These are phyloP conservation scores for Hylaeus anthracinus DNA, from an alignment of 1,140 invertebrate genomes.

Conservation along the genomic window DNA sequence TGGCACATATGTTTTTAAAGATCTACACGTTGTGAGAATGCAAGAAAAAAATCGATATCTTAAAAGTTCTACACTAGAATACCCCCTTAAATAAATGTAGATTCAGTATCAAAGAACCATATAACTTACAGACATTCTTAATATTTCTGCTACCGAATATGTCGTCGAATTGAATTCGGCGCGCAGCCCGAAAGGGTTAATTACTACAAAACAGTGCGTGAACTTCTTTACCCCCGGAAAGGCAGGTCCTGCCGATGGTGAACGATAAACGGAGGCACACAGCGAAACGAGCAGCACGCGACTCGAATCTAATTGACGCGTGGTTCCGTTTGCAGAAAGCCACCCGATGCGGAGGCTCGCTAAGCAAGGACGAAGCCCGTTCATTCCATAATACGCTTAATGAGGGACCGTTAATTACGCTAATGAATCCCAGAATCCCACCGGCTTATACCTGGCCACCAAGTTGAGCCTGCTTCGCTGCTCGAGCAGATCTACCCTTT, in stretches of 20 bases:
- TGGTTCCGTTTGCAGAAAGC: conserved; percentile 60
- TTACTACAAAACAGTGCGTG: conserved; percentile 37
- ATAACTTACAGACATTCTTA: too few relatives aligned
- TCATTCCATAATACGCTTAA: conserved; percentile 66
- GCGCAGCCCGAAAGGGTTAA: conserved; percentile 23
- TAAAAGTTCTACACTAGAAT: too few relatives aligned
- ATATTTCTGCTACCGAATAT: too few relatives aligned
- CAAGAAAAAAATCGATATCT: too few relatives aligned
- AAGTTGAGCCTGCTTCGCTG: conserved; percentile 23
- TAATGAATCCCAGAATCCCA: conserved; percentile 71
- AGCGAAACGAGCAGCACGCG: conserved; percentile 43
- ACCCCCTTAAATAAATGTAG: too few relatives aligned
- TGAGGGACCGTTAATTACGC: conserved; percentile 70
- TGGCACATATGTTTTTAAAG: too few relatives aligned
- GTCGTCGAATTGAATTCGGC: conserved; percentile 25
- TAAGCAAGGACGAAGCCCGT: conserved; percentile 30
- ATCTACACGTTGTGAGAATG: too few relatives aligned
- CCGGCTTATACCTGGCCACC: conserved; percentile 50
- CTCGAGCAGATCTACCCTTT: conserved; percentile 23
- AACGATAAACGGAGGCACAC: neutral
- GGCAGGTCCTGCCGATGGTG: neutral
- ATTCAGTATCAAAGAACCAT: too few relatives aligned
- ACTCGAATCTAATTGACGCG: conserved; percentile 64
- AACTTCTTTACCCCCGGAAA: conserved; percentile 7
- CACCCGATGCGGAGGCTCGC: conserved; percentile 30